A percentile compares a stretch with the other conserved stretches of the same genome.
Evolutionary conservation across 2,888 invertebrate genomes (phyloP).

Genomic region (Athalia circularis): DNA sequence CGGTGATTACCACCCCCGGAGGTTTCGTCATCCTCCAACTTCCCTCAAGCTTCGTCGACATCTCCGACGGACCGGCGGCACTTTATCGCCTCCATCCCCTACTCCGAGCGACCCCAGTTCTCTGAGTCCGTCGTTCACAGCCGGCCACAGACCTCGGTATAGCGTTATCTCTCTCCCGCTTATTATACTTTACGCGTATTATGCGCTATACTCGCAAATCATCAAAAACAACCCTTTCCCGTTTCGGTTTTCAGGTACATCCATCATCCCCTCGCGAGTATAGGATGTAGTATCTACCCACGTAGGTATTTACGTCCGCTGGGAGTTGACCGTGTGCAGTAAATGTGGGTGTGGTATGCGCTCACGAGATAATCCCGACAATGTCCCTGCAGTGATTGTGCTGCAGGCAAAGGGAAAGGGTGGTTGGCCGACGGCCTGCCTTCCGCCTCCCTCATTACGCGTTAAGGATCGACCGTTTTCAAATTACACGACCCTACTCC

Average conservation of each 20-base stretch:
- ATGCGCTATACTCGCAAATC: neutral
- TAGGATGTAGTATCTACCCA: neutral
- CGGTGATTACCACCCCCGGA: conserved; percentile 38
- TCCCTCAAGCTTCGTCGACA: conserved; percentile 25
- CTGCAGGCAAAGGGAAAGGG: neutral
- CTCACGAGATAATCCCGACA: conserved; percentile 2
- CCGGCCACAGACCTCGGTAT: conserved; percentile 15
- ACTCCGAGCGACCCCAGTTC: neutral
- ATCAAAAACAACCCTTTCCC: conserved; percentile 31
- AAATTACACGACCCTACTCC: conserved; percentile 33
- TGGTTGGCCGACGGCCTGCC: conserved; percentile 1
- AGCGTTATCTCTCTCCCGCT: conserved; percentile 19
- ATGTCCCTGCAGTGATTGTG: conserved; percentile 25
- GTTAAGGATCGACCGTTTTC: conserved; percentile 43
- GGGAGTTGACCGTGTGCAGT: neutral
- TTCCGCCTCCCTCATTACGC: conserved; percentile 34
- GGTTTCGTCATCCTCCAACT: neutral
- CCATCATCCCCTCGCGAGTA: conserved; percentile 16
- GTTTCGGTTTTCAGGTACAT: conserved; percentile 29
- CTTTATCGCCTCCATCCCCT: conserved; percentile 37
- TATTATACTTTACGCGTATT: too few species aligned
- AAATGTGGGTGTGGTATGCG: neutral
- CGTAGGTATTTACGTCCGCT: neutral
- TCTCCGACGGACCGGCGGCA: conserved; percentile 42
- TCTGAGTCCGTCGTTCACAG: neutral